Evolutionary conservation across 2,113 vertebrate species (phyloP).

Genomic region (Synodontis membranacea): DNA sequence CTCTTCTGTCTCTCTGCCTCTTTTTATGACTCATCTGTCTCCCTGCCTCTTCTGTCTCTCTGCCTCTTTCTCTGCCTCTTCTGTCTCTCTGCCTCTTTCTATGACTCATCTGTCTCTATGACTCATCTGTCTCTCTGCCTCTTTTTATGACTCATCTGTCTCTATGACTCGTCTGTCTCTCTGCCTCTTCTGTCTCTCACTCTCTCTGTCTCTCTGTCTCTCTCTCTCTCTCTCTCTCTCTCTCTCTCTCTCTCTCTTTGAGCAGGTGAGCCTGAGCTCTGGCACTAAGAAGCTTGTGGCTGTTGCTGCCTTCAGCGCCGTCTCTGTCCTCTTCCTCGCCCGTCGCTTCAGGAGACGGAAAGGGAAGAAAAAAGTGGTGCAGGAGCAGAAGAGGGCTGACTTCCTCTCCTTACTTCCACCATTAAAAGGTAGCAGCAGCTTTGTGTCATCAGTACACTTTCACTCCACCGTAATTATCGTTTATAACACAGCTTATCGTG

Average conservation of each 20-base stretch:
- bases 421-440: slow-evolving; percentile 75
- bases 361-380: slow-evolving; percentile 78
- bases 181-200: background rate
- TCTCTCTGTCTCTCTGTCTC: background rate
- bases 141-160: no score
- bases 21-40: no score
- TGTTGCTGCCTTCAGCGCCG: slow-evolving; percentile 80
- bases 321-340: slow-evolving; percentile 88
- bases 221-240: background rate
- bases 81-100: background rate
- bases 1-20: background rate
- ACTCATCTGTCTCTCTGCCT: background rate
- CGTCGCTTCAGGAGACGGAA: slow-evolving; percentile 89
- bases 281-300: slow-evolving; percentile 86
- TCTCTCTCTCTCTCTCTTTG: slow-evolving; percentile 35
- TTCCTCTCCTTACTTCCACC: slow-evolving; percentile 69
- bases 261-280: slow-evolving; percentile 82
- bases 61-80: background rate
- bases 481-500: background rate
- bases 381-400: slow-evolving; percentile 78
- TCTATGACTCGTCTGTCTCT: background rate
- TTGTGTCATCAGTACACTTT: background rate
- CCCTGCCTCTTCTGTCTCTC: no score
- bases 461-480: background rate
- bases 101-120: background rate